Conservation (phyloP, 1,140 invertebrate genomes). For the Diorhabda sublineata region DNA sequence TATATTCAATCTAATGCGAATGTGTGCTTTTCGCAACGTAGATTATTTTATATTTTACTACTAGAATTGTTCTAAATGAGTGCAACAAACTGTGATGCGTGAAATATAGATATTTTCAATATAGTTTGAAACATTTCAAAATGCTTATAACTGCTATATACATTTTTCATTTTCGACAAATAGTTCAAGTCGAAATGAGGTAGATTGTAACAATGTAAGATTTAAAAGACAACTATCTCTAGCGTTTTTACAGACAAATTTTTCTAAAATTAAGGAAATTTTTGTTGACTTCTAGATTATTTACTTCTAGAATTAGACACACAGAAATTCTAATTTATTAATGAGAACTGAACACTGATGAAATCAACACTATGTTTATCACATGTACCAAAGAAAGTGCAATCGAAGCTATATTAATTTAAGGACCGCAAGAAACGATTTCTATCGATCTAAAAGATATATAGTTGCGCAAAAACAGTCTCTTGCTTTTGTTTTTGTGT, state of each 20-base stretch:
- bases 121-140: neutral
- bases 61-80: neutral
- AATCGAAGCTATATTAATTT: neutral
- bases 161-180: neutral
- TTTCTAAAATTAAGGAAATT: neutral
- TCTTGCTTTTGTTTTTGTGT: neutral
- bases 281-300: no score
- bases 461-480: neutral
- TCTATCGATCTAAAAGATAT: neutral
- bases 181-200: slow-evolving; percentile 1
- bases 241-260: neutral
- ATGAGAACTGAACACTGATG: no score
- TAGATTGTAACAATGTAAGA: slow-evolving; percentile 7
- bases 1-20: slow-evolving; percentile 9
- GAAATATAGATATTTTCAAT: neutral
- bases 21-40: slow-evolving; percentile 14
- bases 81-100: neutral
- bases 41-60: slow-evolving; percentile 2
- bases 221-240: neutral
- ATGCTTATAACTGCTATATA: neutral
- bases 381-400: no score
- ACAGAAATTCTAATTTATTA: no score
- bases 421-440: neutral
- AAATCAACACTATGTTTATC: no score
- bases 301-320: no score